Conservation (phyloP, 1,140 invertebrate species). For the Drosophila pallidifrons region DNA sequence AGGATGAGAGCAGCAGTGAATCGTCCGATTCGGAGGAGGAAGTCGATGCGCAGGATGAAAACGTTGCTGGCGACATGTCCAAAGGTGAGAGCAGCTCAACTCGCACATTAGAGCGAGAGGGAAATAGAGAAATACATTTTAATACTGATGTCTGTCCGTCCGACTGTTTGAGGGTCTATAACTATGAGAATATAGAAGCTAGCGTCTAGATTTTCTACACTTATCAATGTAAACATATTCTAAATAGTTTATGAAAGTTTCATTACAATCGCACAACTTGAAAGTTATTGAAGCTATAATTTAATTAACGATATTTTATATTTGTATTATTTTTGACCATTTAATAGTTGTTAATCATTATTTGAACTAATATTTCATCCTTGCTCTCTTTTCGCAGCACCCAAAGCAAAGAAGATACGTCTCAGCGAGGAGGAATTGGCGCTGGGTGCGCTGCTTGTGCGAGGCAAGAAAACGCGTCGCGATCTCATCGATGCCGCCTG, state of each 20-base stretch:
- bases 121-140: neutral
- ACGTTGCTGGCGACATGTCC: conserved; percentile 50
- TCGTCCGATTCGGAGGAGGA: conserved; percentile 73
- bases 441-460: conserved; percentile 92
- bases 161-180: no score
- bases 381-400: conserved; percentile 35
- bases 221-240: no score
- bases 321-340: no score
- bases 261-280: no score
- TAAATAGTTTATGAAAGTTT: no score
- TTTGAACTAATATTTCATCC: neutral
- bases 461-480: conserved; percentile 93
- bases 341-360: no score
- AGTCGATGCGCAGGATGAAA: conserved; percentile 27
- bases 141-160: no score
- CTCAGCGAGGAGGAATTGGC: conserved; percentile 95
- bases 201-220: no score
- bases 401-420: conserved; percentile 88
- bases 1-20: conserved; percentile 82
- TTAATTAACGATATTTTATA: no score
- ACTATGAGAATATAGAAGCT: no score
- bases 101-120: neutral
- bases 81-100: conserved; percentile 43
- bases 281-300: no score
- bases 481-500: conserved; percentile 95